Conservation (phyloP, 2,113 vertebrate genomes). For the Scomber colias region DNA sequence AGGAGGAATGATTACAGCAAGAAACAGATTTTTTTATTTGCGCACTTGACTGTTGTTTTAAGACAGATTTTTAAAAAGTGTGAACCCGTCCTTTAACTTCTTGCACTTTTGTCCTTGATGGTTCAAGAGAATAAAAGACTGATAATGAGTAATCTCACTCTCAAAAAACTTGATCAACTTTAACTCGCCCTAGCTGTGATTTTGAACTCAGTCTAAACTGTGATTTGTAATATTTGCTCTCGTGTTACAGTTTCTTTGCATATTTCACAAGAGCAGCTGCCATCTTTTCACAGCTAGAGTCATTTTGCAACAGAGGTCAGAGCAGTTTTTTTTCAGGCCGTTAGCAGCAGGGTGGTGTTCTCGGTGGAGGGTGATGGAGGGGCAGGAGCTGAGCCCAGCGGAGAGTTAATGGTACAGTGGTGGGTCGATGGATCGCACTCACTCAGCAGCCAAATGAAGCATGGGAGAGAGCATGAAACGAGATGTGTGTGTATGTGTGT, state of each 20-base stretch:
- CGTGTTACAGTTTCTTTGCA: not conserved
- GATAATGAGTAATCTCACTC: too few relatives aligned
- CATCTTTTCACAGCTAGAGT: conserved; percentile 3
- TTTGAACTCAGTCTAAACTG: not conserved
- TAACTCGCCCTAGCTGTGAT: not conserved
- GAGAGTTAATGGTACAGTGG: conserved; percentile 66
- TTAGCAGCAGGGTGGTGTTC: conserved; percentile 1
- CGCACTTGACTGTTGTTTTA: too few relatives aligned
- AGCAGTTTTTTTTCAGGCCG: conserved; percentile 19
- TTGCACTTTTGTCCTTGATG: too few relatives aligned
- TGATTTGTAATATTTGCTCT: not conserved
- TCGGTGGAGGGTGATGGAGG: conserved; percentile 46
- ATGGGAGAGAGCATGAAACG: conserved; percentile 17
- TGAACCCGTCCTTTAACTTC: too few relatives aligned
- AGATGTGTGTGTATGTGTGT: conserved; percentile 29
- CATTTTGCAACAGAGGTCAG: conserved; percentile 8
- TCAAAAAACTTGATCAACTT: too few relatives aligned
- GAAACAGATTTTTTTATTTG: too few relatives aligned
- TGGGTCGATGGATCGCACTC: conserved; percentile 69
- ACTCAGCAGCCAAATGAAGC: conserved; percentile 69
- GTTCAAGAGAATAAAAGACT: too few relatives aligned
- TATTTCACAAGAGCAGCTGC: not conserved
- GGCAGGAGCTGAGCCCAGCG: conserved; percentile 39
- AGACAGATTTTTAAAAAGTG: too few relatives aligned
- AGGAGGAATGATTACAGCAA: too few relatives aligned